A percentile compares a stretch with the other conserved stretches of the same genome.
phyloP scores from a whole-genome alignment of 2,888 invertebrate species.

The Kuschelorhynchus macadamiae region DNA sequence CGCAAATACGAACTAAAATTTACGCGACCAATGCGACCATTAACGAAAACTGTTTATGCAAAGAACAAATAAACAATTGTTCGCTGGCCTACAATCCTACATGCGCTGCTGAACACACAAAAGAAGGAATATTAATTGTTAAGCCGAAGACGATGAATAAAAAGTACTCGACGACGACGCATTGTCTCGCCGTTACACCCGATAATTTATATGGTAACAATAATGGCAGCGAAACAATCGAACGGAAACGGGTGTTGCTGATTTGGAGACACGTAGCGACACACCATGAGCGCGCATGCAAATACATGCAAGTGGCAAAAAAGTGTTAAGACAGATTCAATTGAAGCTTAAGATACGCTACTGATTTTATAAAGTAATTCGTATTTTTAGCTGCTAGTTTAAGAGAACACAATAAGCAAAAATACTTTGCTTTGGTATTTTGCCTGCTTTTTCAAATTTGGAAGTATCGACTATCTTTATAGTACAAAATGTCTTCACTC shows the following conservation, averaged over 20 bases:
- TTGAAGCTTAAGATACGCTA: too few species aligned
- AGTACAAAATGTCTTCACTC: too few species aligned
- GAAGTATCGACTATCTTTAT: too few species aligned
- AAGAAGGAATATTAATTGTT: slow-evolving; percentile 49
- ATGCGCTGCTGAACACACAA: slow-evolving; percentile 29
- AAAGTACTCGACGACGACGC: slow-evolving; percentile 36
- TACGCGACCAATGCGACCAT: too few species aligned
- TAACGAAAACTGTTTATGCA: too few species aligned
- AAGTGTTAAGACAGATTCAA: too few species aligned
- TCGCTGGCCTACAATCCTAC: slow-evolving; percentile 38
- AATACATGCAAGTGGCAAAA: slow-evolving; percentile 3
- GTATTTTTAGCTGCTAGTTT: too few species aligned
- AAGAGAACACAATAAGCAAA: too few species aligned
- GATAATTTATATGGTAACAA: slow-evolving; percentile 52
- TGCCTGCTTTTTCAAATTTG: too few species aligned
- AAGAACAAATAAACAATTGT: slow-evolving; percentile 17
- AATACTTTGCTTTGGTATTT: too few species aligned
- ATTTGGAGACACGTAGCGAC: slow-evolving; percentile 46
- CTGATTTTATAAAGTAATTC: too few species aligned
- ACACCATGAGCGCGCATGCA: slow-evolving; percentile 42
- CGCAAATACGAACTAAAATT: too few species aligned
- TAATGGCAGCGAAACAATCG: slow-evolving; percentile 51
- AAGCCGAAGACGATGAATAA: slow-evolving; percentile 49
- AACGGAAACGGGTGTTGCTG: slow-evolving; percentile 52
- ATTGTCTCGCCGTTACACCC: slow-evolving; percentile 50